Evolutionary conservation across 2,797 vertebrate genomes (phyloP), one percentile per base, ranked within the genome.

Genomic region (Acrossocheilus fasciatus): DNA sequence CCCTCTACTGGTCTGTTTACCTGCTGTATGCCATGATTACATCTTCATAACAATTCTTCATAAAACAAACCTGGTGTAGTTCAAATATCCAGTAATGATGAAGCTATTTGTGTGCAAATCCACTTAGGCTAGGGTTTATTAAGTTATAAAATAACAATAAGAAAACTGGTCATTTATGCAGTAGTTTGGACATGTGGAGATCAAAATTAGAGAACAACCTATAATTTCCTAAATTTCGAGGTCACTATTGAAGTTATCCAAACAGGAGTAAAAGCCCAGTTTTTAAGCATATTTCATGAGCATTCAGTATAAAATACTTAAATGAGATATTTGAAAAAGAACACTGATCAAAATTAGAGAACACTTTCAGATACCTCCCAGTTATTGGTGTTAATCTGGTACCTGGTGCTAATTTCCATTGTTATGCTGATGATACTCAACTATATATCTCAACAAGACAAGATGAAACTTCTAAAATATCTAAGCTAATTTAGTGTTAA

Each of bases 1-100:
- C 82, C 82, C 36, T 68, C 82, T 74, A 47, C 69, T 83, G 81
- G 81, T 43, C 10, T 62, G 3, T 50, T 12, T n/a, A 50, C 20
- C 12, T 83, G 36, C 15, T 36, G 7, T 59, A 34, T 62, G 34
- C 30, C 7, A 70, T n/a, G 12, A 70, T n/a, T 52, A 39, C 14
- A 43, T n/a, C 17, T 52, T 52, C 73, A 3, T 52, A 73, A 74
- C 5, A 26, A 14, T 70, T 54, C 52, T 57, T 77, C 6, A 41
- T 9, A 9, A 43, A n/a, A 59, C 20, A 62, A 34, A 45, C 1
- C 4, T 80, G n/a, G 3, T 2, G 20, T 47, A 47, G 26, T 47
- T 80, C 15, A 80, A 14, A 80, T 47, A 8, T 14, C 47, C n/a
- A 30, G 15, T 26, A 59, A 78, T 8, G 14, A 36, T 77, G 2